These are phyloP conservation scores for Philhelius pedissequus DNA, from an alignment of 2,888 invertebrate species.

Conservation along the genomic window DNA sequence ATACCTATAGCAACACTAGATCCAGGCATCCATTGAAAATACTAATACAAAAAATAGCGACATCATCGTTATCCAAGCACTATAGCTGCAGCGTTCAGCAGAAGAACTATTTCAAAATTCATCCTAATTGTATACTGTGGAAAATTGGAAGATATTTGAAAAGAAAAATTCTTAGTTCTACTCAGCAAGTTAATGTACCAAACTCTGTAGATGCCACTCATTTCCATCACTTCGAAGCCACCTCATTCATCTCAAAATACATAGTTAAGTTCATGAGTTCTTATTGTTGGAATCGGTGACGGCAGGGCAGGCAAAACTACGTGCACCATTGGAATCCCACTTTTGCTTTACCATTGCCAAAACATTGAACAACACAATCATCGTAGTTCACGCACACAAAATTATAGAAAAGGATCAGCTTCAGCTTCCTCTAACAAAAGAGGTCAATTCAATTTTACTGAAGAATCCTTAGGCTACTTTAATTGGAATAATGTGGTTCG, in stretches of 20 bases:
- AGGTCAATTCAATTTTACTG: slow-evolving; percentile 50
- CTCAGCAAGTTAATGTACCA: slow-evolving; percentile 19
- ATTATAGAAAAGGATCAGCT: neutral
- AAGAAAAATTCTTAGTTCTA: slow-evolving; percentile 19
- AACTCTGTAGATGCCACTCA: neutral
- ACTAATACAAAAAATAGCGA: too few relatives aligned
- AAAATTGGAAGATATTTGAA: slow-evolving; percentile 3
- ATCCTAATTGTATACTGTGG: slow-evolving; percentile 29
- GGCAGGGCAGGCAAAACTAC: neutral
- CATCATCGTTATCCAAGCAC: too few relatives aligned
- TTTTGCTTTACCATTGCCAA: slow-evolving; percentile 28
- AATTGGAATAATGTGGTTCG: neutral
- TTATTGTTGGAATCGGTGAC: neutral
- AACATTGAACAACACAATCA: slow-evolving; percentile 19
- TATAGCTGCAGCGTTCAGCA: too few relatives aligned
- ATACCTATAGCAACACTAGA: too few relatives aligned
- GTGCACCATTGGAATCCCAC: slow-evolving; percentile 21
- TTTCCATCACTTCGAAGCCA: neutral
- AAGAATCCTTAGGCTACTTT: slow-evolving; percentile 43
- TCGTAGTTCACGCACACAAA: neutral
- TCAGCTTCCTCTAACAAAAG: slow-evolving; percentile 28
- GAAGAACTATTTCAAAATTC: slow-evolving; percentile 27
- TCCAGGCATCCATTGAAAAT: too few relatives aligned
- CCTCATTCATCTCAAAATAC: neutral
- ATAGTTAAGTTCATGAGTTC: neutral